Percentiles rank a stretch among this genome's conserved stretches.
Evolutionary conservation across 2,888 invertebrate genomes (phyloP).

Genomic region (Ophioninae sp.): DNA sequence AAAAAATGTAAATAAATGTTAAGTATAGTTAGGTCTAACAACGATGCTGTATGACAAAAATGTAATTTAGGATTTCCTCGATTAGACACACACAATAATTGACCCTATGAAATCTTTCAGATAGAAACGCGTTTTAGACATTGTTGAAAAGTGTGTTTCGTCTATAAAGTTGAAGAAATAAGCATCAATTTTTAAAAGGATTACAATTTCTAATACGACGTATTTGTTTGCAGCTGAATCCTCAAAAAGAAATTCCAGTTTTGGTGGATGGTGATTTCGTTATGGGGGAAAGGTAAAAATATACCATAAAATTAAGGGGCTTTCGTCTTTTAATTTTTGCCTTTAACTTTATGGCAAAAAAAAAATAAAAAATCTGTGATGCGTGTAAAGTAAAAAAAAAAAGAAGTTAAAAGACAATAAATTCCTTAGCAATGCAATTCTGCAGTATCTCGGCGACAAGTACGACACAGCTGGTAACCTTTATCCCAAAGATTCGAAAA

Average conservation of each 20-base stretch:
- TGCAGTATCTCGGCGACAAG: constrained; percentile 89
- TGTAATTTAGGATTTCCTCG: not conserved
- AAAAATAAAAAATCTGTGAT: not conserved
- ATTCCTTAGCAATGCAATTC: constrained; percentile 83
- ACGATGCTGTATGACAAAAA: not conserved
- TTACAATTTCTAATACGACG: constrained; percentile 64
- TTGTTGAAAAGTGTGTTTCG: not conserved
- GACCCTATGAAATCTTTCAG: not conserved
- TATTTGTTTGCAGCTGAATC: constrained; percentile 85
- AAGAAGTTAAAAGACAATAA: not conserved
- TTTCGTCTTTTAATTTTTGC: not conserved
- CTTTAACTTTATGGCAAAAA: too few relatives aligned
- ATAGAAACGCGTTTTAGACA: not conserved
- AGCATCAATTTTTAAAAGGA: not conserved
- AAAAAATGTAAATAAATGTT: too few relatives aligned
- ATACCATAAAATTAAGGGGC: constrained; percentile 17
- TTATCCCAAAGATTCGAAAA: constrained; percentile 87
- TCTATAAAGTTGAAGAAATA: not conserved
- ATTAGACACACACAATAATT: not conserved
- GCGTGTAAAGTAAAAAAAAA: not conserved
- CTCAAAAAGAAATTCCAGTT: constrained; percentile 90
- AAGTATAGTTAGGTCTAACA: too few relatives aligned
- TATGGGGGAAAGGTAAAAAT: constrained; percentile 86
- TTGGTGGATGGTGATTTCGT: constrained; percentile 90
- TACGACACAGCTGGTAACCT: constrained; percentile 85